Evolutionary conservation across 2,113 vertebrate genomes (phyloP).

Genomic region (Pelecanoides urinatrix): DNA sequence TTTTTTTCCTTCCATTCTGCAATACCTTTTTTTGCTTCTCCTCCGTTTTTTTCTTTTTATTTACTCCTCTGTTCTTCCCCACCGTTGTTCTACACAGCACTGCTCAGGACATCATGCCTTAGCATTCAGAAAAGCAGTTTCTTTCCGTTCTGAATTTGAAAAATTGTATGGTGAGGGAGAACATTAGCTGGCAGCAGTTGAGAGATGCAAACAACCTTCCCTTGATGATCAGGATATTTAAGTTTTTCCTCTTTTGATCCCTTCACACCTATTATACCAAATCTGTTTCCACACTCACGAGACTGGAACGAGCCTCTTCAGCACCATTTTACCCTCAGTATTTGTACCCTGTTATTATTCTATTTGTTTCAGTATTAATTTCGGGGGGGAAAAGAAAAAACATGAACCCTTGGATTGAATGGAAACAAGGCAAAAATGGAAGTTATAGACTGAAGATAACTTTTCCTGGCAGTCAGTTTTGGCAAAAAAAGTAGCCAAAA

Average conservation of each 20-base stretch:
- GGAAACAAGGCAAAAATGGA: neutral
- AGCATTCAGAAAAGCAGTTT: neutral
- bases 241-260: neutral
- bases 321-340: neutral
- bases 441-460: neutral
- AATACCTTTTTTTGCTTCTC: neutral
- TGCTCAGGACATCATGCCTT: neutral
- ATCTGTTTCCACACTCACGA: neutral
- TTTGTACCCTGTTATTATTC: neutral
- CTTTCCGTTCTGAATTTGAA: no score
- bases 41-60: neutral
- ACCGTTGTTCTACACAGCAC: neutral
- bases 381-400: neutral
- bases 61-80: neutral
- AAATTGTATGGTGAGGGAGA: neutral
- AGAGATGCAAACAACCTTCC: neutral
- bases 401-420: neutral
- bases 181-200: neutral
- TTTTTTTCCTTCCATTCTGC: neutral
- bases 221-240: accelerated
- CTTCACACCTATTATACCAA: neutral
- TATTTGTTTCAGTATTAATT: neutral
- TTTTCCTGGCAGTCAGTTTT: neutral
- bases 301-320: neutral
- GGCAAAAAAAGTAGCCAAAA: neutral